A percentile compares a stretch with the other conserved stretches of the same genome.
phyloP scores from a whole-genome alignment of 2,888 invertebrate species.

The Anthophora plumipes region DNA sequence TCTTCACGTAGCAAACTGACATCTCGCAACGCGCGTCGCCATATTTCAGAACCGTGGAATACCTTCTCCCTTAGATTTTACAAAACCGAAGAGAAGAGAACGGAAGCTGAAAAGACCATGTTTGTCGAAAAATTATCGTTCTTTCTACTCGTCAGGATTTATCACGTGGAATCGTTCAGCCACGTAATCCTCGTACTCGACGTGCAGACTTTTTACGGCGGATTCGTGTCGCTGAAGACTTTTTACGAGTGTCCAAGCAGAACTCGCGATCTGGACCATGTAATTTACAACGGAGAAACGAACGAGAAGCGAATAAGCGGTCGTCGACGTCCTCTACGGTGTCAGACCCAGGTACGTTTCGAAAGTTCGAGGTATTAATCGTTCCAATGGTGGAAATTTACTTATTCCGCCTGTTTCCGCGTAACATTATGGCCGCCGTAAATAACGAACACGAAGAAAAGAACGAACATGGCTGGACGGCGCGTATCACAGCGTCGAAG shows the following conservation, averaged over 20 bases:
- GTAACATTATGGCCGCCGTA: slow-evolving; percentile 42
- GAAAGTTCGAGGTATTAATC: slow-evolving; percentile 39
- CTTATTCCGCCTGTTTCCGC: slow-evolving; percentile 37
- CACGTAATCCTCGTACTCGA: slow-evolving; percentile 17
- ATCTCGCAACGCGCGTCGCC: too few relatives aligned
- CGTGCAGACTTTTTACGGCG: slow-evolving; percentile 18
- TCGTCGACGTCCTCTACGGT: too few relatives aligned
- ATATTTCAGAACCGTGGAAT: too few relatives aligned
- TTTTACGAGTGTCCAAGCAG: slow-evolving; percentile 2
- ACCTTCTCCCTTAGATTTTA: too few relatives aligned
- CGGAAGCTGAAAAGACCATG: too few relatives aligned
- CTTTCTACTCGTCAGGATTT: neutral
- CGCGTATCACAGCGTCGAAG: slow-evolving; percentile 29
- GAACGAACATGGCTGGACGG: slow-evolving; percentile 5
- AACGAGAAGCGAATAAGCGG: neutral
- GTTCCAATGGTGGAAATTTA: slow-evolving; percentile 34
- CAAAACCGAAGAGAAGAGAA: too few relatives aligned
- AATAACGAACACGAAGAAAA: slow-evolving; percentile 38
- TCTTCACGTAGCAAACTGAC: too few relatives aligned
- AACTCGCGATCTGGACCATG: neutral
- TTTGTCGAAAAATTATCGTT: too few relatives aligned
- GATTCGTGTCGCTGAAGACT: neutral
- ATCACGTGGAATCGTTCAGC: neutral
- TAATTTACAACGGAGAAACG: slow-evolving; percentile 15
- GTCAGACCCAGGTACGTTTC: slow-evolving; percentile 10